Evolutionary conservation across 1,140 invertebrate species (phyloP).

Genomic region (Phocides pigmalion): DNA sequence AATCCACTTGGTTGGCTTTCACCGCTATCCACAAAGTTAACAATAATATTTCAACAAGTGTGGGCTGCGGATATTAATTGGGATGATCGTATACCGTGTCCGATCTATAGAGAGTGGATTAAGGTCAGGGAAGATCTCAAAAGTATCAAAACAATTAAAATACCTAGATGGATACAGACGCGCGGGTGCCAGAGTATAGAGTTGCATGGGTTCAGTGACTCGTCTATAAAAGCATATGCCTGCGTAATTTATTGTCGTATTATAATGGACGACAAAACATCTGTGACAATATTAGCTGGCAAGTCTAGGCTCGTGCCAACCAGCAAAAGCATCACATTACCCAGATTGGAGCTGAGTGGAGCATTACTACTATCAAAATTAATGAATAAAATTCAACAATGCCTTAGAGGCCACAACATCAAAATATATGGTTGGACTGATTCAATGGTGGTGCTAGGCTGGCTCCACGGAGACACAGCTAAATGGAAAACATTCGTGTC

Average conservation of each 20-base stretch:
- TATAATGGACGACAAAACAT: conserved; percentile 20
- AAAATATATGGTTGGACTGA: conserved; percentile 34
- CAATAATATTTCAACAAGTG: conserved; percentile 73
- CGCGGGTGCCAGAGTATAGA: conserved; percentile 5
- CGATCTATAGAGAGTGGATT: conserved; percentile 28
- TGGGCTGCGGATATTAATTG: conserved; percentile 43
- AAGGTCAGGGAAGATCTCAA: conserved; percentile 19
- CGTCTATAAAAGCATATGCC: conserved; percentile 41
- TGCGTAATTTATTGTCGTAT: conserved; percentile 48
- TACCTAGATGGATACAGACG: conserved; percentile 29
- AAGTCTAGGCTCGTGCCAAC: conserved; percentile 24
- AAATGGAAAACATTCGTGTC: no score
- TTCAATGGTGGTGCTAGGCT: conserved; percentile 39
- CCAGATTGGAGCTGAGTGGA: no score
- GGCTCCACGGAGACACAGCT: no score
- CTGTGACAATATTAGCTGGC: conserved; percentile 19
- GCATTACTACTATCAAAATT: no score
- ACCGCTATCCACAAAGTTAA: conserved; percentile 47
- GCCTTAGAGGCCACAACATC: conserved; percentile 23
- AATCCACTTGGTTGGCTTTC: conserved; percentile 62
- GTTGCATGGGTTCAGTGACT: conserved; percentile 51
- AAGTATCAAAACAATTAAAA: conserved; percentile 19
- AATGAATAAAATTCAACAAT: conserved; percentile 30
- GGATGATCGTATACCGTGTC: conserved; percentile 40
- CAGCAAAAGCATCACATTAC: no score